Evolutionary conservation across 2,797 vertebrate species (phyloP), one percentile per base, ranked within the genome.

Genomic region (Sebastes ruberrimus): DNA sequence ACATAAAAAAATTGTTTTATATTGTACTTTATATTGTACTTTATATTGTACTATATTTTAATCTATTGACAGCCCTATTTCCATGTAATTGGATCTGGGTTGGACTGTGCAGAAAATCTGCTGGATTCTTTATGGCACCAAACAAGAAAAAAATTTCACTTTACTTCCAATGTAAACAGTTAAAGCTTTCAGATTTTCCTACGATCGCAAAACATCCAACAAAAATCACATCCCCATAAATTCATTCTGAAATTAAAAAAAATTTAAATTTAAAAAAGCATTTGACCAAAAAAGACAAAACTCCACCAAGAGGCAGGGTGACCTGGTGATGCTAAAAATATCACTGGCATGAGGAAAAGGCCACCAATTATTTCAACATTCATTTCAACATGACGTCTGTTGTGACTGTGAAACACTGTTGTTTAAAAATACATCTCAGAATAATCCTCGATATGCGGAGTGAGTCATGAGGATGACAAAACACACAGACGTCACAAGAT

Each of bases 361-460:
- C 68, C 28, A 71, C 30, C 65, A 70, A 63, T 60, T 76, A 74
- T 65, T 82, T 85, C 27, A 69, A 71, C 62, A 56, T 84, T 60
- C 69, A 74, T 65, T 82, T 85, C 27, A 69, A 71, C 62, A 56
- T 84, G 65, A 88, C 38, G 80, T 78, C 75, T 82, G 76, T 74
- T 86, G 72, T 80, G 76, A 81, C 70, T 75, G 16, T 46, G n/a
- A 87, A 75, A 86, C 32, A 30, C 35, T 66, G 55, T 59, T 83
- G 78, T 74, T 84, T 85, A 83, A 78, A 90, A 86, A 86, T 78
- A 81, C 56, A 74, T 69, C 23, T 56, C 66, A n/a, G 46, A 88
- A 80, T 82, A 68, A 77, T 81, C 66, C 63, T 82, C 55, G 62
- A 81, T 80, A 61, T 67, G 71, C 28, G 57, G 61, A 80, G 30